phyloP scores from a whole-genome alignment of 2,888 invertebrate species.

The Metopia argyrocephala region DNA sequence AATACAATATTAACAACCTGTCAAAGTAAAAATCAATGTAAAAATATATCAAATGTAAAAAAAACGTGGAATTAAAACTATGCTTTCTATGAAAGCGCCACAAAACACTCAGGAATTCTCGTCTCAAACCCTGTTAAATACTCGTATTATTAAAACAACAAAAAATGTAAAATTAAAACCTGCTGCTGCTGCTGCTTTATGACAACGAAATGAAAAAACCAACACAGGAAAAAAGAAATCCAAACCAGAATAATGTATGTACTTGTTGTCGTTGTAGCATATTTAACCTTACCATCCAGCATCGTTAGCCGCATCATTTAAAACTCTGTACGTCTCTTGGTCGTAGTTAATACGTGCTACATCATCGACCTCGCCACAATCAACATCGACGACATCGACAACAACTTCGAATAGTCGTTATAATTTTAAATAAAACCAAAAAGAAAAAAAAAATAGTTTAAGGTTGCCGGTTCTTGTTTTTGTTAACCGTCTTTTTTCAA shows the following conservation, averaged over 20 bases:
- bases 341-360: no score
- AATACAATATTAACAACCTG: no score
- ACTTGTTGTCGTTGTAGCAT: slow-evolving; percentile 40
- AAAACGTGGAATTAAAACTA: background rate
- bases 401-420: slow-evolving; percentile 45
- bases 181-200: slow-evolving; percentile 61
- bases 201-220: slow-evolving; percentile 50
- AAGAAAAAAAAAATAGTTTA: slow-evolving; percentile 51
- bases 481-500: background rate
- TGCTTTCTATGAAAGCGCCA: background rate
- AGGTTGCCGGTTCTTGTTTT: slow-evolving; percentile 46
- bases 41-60: background rate
- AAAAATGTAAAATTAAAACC: slow-evolving; percentile 29
- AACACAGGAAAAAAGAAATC: background rate
- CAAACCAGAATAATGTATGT: slow-evolving; percentile 32
- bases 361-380: slow-evolving; percentile 29
- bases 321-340: no score
- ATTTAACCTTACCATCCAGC: slow-evolving; percentile 49
- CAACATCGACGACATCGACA: slow-evolving; percentile 29
- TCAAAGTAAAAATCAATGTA: no score
- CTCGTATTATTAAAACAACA: background rate
- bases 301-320: slow-evolving; percentile 32
- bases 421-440: slow-evolving; percentile 49
- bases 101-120: background rate
- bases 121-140: slow-evolving; percentile 26